Evolutionary conservation across 2,888 invertebrate species (phyloP), one percentile per base, ranked within the genome.

Genomic region (Harpagoxenus sublaevis): DNA sequence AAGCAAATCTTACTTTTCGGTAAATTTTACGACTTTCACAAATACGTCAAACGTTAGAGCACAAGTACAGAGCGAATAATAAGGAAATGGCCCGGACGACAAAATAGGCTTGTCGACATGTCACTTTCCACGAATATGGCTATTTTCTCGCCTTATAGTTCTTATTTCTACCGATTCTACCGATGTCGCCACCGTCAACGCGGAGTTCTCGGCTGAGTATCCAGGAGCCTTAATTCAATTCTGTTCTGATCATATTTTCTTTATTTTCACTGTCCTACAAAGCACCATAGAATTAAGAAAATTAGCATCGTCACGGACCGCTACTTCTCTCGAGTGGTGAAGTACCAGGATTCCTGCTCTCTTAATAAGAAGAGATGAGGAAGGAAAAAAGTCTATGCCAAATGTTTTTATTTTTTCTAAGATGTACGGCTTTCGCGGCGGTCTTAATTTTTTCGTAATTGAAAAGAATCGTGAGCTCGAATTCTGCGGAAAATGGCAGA

Each of bases 371-470:
- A 8, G n/a, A 28, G 31, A 23, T 23, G 23, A 77, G 39, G 18
- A 39, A 23, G 23, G 28, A 42, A 42, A 28, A 42, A 10, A 35
- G n/a, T 10, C 23, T 18, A 23, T 18, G 45, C 28, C 60, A 18
- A 73, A 6, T 48, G 74, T 60, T 35, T 71, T 35, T 35, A 60
- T 60, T 57, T 48, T 35, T 60, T 35, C 18, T 60, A 18, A 73
- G 62, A 60, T 48, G 48, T 31, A 23, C 45, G 60, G 23, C 39
- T 63, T 63, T 35, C 48, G 35, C 18, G 12, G 18, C 4, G 55
- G 12, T n/a, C 48, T 81, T 81, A 60, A 79, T 81, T 79, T 74
- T 12, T 35, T 12, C 48, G 23, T 48, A 60, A 81, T 81, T 74
- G 39, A 81, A 74, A 31, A 23, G 55, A 45, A 57, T 70, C 55